Conservation (phyloP, 2,797 vertebrate species). For the Leptoclinus maculatus region DNA sequence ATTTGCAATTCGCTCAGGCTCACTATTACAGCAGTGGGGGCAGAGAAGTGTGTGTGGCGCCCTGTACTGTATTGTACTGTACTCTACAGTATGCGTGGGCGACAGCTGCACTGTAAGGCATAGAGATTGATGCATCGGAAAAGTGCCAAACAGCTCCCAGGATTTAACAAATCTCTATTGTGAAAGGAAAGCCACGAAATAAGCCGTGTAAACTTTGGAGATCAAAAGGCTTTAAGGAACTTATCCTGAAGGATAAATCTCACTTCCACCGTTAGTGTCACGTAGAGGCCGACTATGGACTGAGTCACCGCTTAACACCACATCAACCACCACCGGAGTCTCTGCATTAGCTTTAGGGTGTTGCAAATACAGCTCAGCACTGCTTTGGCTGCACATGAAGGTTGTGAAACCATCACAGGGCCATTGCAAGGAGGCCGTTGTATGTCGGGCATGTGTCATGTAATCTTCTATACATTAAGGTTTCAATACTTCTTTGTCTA, state of each 20-base stretch:
- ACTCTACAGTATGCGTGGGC: constrained; percentile 20
- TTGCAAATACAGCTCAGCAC: not conserved
- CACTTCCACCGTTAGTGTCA: not conserved
- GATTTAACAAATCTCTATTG: not conserved
- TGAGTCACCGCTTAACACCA: constrained; percentile 14
- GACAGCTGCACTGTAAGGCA: constrained; percentile 1
- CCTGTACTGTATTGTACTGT: not conserved
- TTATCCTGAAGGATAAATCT: not conserved
- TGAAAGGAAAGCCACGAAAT: not conserved
- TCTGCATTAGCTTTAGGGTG: not conserved
- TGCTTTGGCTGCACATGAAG: not conserved
- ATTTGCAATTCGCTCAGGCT: constrained; percentile 44
- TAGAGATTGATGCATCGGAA: not conserved
- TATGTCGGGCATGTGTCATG: not conserved
- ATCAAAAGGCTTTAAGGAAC: not conserved
- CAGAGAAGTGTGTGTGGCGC: constrained; percentile 6
- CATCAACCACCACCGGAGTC: not conserved
- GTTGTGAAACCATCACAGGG: not conserved
- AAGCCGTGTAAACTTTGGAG: not conserved
- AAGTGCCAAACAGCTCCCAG: not conserved
- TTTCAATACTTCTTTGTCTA: not conserved
- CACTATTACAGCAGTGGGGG: constrained; percentile 11
- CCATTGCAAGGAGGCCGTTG: not conserved
- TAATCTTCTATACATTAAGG: constrained; percentile 3
- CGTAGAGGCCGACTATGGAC: not conserved